Evolutionary conservation across 1,140 invertebrate species (phyloP).

Genomic region (Drosophila sechellia): DNA sequence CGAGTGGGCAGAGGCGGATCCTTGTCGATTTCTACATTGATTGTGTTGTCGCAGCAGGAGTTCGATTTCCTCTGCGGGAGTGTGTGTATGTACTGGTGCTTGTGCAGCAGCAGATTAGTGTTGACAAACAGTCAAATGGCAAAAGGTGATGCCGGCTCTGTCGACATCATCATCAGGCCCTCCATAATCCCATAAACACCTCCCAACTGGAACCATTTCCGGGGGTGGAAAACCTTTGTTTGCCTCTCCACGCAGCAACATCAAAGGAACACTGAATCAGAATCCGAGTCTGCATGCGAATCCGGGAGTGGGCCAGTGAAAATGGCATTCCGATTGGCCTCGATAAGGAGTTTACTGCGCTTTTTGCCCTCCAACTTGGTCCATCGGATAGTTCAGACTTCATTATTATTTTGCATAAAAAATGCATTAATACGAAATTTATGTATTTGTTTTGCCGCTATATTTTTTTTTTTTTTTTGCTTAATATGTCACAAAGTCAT

Average conservation of each 20-base stretch:
- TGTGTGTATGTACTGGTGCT: conserved; percentile 28
- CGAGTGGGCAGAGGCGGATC: conserved; percentile 30
- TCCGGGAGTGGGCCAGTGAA: conserved; percentile 12
- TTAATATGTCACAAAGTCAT: conserved; percentile 66
- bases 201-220: conserved; percentile 36
- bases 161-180: conserved; percentile 27
- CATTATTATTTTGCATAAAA: conserved; percentile 69
- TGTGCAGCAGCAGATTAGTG: conserved; percentile 67
- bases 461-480: conserved; percentile 21
- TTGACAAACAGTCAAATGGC: conserved; percentile 70
- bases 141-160: conserved; percentile 32
- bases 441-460: conserved; percentile 54
- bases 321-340: conserved; percentile 50
- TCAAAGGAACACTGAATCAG: conserved; percentile 26
- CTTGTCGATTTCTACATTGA: conserved; percentile 74
- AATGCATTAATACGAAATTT: conserved; percentile 59
- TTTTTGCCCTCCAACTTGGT: conserved; percentile 13
- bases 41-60: conserved; percentile 74
- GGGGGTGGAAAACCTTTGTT: conserved; percentile 19
- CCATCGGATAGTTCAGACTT: conserved; percentile 23
- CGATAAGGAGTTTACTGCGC: conserved; percentile 35
- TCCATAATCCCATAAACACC: conserved; percentile 76
- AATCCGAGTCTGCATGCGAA: neutral
- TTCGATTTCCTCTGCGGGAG: conserved; percentile 47
- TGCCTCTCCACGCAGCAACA: neutral